Base-by-base conservation (phyloP, 2,797 vertebrate genomes). In the Lepilemur ruficaudatus region DNA sequence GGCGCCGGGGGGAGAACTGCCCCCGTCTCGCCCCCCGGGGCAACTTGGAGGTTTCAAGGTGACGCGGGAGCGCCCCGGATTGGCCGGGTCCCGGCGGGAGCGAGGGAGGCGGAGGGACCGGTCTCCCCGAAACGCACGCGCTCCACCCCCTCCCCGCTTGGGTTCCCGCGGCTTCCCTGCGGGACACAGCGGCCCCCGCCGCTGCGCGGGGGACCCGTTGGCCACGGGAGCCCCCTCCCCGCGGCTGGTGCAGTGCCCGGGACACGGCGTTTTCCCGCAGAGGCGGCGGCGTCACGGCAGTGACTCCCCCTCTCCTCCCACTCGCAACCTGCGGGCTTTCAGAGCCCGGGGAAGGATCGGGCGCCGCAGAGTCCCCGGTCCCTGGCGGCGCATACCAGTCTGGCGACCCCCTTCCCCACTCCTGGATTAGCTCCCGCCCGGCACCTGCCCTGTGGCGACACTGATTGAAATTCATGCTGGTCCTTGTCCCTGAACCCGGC, bases 191-290 rank as follows among this genome's bases (percentile, higher is more conserved):
- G 15, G 67, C 73, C 13, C 46, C 12, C 2, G 38, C 43, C 20
- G 72, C 96, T 14, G 93, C 73, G 50, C 72, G 2, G 41, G 80
- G 88, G 65, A 72, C 84, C 69, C 18, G 57, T 48, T n/a, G 55
- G 82, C 97, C 85, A 69, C 91, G 50, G 12, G 83, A 80, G 91
- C 90, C 92, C 82, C 83, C 73, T 86, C 94, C 87, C 67, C 81
- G 91, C 81, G 15, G 91, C 96, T 98, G 97, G 97, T 96, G 97
- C 97, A 98, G 96, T 97, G 97, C 96, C 95, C 92, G 94, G 98
- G 98, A 98, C 98, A 92, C 97, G 84, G 96, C 96, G 97, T 95
- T 97, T 97, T 96, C 94, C 94, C 95, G 98, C 96, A 97, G 98
- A 96, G 97, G 97, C 96, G 81, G 85, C 91, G 92, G 95, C 98